phyloP scores from a whole-genome alignment of 2,113 vertebrate genomes.

The Apodemus sylvaticus region DNA sequence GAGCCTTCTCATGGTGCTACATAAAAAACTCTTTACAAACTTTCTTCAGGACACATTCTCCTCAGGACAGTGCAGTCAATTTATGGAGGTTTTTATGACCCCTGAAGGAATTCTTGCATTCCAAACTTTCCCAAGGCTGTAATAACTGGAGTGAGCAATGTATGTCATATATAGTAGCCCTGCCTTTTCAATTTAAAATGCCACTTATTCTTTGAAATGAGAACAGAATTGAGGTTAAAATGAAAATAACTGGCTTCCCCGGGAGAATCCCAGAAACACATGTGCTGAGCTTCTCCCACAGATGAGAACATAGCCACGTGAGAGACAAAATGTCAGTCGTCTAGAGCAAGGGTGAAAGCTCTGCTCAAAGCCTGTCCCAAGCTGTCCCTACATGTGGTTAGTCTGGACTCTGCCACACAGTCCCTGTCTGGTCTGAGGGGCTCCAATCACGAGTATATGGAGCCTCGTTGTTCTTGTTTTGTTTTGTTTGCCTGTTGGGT shows the following conservation, averaged over 20 bases:
- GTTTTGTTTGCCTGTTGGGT: no score
- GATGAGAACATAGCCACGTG: not conserved
- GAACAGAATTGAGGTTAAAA: not conserved
- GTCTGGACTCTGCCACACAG: not conserved
- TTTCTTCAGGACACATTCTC: constrained; percentile 2
- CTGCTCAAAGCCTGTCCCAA: not conserved
- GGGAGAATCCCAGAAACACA: not conserved
- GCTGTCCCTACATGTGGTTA: rapidly evolving
- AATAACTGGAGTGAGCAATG: not conserved
- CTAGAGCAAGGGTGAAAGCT: not conserved
- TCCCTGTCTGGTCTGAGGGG: rapidly evolving
- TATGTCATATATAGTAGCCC: not conserved
- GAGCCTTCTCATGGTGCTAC: not conserved
- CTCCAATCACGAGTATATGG: rapidly evolving
- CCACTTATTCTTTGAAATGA: not conserved
- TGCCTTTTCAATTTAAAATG: not conserved
- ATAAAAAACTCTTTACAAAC: constrained; percentile 2
- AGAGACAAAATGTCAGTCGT: not conserved
- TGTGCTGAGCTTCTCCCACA: not conserved
- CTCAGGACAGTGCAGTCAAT: not conserved
- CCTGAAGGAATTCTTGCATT: not conserved
- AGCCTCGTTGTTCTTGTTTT: not conserved
- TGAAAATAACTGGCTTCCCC: constrained; percentile 3
- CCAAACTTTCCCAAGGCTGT: not conserved
- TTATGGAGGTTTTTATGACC: not conserved